Base-by-base conservation (phyloP, 2,797 vertebrate genomes). In the Fistularia tabacaria region DNA sequence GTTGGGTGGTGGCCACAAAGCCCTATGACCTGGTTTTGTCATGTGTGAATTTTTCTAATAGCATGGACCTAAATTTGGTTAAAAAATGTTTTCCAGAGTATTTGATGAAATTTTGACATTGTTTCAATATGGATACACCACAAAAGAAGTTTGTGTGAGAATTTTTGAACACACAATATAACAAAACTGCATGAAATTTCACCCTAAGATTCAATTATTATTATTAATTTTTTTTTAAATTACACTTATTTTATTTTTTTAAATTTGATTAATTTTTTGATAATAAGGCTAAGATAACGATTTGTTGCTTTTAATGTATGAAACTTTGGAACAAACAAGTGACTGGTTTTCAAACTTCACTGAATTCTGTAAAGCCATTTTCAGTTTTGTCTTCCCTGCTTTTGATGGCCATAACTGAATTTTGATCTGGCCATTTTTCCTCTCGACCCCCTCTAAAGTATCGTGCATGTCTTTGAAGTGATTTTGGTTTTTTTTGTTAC, bases 61-160 rank as follows among this genome's bases (percentile, higher is more conserved):
- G 89, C 90, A 91, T 89, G 90, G 78, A 76, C 59, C 84, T 69
- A 51, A 49, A 36, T 59, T 64, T 10, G 7, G 42, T 41, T n/a
- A 53, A 49, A 59, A 52, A 66, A 15, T 40, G 49, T 36, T 59
- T 69, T 25, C 6, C 48, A 46, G 45, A 56, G 25, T 42, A 49
- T 13, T 41, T 14, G 44, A 36, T 39, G 12, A 25, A 25, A 25
- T 25, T 25, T 25, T 25, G 25, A 25, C n/a, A n/a, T n/a, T 25
- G 25, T 25, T 25, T 25, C 2, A 2, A 25, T 25, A 25, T 25
- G 25, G 25, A 25, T 25, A 3, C 2, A 25, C 25, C 2, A 25
- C 25, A 5, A 25, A 25, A 25, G 25, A 25, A 25, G 25, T 25
- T 25, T 25, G 25, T 25, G 25, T 25, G 2, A 25, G 25, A 3